Base-by-base conservation (phyloP, 2,113 vertebrate genomes). In the Cephalopterus ornatus region DNA sequence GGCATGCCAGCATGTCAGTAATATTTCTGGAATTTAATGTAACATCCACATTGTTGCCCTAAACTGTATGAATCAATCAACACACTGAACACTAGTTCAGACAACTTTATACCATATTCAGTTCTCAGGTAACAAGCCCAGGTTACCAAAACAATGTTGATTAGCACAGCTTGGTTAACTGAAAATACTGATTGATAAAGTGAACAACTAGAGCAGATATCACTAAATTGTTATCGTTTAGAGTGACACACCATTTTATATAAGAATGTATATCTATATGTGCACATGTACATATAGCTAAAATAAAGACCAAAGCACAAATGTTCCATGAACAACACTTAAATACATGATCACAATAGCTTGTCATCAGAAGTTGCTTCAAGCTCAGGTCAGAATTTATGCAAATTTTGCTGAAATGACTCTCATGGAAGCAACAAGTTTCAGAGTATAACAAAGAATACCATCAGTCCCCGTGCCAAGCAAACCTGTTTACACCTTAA, bases 1-100 rank as follows among this genome's bases (percentile, higher is more conserved):
- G 20, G 27, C 11, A 49, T 32, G 15, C 6, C 1, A 0, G 19
- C 8, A 28, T 3, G 3, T n/a, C 61, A 62, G 13, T 32, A 22
- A 30, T 33, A 3, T 15, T 94, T 67, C 62, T 75, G 62, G 32
- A 67, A 67, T 46, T 79, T 62, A 85, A 32, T 55, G 22, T 9
- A 59, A 32, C 8, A 14, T 37, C 20, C 22, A 37, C 1, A 2
- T 22, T 50, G 11, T 32, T 65, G 6, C 21, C 6, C 33, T 73
- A 44, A 35, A 9, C 14, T 65, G 12, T 37, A 11, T 16, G 15
- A 61, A 73, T 28, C 15, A 73, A 70, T 5, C 9, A 80, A 17
- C 4, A 39, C 39, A 33, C 5, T 42, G 23, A 33, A 61, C 9
- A 8, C 11, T 23, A 27, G 1, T 20, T 80, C 35, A 70, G 33